phyloP scores from a whole-genome alignment of 2,888 invertebrate genomes.

The Zaprionus bogoriensis region DNA sequence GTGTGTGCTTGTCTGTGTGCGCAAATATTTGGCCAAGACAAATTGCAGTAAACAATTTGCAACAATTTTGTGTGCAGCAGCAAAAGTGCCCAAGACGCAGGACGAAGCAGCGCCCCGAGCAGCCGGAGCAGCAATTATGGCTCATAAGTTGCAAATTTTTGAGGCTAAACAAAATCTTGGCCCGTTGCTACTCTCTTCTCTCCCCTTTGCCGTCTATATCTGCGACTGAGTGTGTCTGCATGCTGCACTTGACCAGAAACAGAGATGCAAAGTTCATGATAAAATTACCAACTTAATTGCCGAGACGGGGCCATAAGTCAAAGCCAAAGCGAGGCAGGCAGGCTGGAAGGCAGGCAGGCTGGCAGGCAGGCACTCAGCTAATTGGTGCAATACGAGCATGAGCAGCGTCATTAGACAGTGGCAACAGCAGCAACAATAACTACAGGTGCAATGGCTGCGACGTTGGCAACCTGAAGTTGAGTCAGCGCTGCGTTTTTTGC shows the following conservation, averaged over 20 bases:
- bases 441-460: slow-evolving; percentile 4
- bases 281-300: slow-evolving; percentile 74
- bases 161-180: slow-evolving; percentile 39
- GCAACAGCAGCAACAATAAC: slow-evolving; percentile 9
- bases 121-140: slow-evolving; percentile 58
- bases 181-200: neutral
- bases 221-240: slow-evolving; percentile 12
- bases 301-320: slow-evolving; percentile 56
- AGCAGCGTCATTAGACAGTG: slow-evolving; percentile 37
- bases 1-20: neutral
- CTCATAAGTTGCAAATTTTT: slow-evolving; percentile 62
- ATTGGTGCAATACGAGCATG: slow-evolving; percentile 50
- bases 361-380: slow-evolving; percentile 37
- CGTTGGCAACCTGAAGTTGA: slow-evolving; percentile 47
- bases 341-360: slow-evolving; percentile 21
- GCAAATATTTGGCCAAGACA: slow-evolving; percentile 72
- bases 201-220: neutral
- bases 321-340: slow-evolving; percentile 29
- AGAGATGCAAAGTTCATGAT: slow-evolving; percentile 72
- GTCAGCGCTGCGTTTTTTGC: slow-evolving; percentile 35
- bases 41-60: slow-evolving; percentile 75
- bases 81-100: slow-evolving; percentile 3
- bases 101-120: slow-evolving; percentile 2
- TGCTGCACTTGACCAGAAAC: slow-evolving; percentile 57
- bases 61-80: slow-evolving; percentile 45